Evolutionary conservation across 2,888 invertebrate species (phyloP).

Genomic region (Thalpophila matura): DNA sequence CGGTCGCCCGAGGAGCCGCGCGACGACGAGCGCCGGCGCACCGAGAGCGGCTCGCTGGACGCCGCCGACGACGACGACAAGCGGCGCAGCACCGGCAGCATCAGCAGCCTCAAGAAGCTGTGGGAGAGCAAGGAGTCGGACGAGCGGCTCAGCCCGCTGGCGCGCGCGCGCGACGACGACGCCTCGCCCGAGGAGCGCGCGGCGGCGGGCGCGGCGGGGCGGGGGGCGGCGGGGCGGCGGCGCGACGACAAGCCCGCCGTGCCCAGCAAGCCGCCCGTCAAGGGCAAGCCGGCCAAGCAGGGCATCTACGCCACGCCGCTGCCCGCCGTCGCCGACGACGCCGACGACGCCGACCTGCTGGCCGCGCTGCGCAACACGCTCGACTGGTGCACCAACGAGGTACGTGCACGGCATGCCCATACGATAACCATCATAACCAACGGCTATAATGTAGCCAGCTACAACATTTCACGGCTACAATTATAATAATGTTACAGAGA

Average conservation of each 20-base stretch:
- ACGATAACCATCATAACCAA: too few relatives aligned
- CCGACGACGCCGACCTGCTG: conserved; percentile 82
- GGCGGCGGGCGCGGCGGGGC: conserved; percentile 56
- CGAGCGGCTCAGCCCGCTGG: conserved; percentile 92
- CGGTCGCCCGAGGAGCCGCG: conserved; percentile 82
- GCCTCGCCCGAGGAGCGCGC: conserved; percentile 58
- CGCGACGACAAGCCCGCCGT: conserved; percentile 91
- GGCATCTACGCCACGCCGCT: conserved; percentile 95
- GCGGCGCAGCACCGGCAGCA: conserved; percentile 97
- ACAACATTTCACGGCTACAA: too few relatives aligned
- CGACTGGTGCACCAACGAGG: conserved; percentile 90
- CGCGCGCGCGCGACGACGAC: conserved; percentile 81
- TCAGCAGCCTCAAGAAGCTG: conserved; percentile 97
- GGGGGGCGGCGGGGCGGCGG: conserved; percentile 62
- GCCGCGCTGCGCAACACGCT: conserved; percentile 90
- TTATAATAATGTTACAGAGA: too few relatives aligned
- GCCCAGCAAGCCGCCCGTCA: conserved; percentile 92
- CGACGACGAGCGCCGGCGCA: conserved; percentile 28
- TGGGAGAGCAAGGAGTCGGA: conserved; percentile 96
- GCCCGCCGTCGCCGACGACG: conserved; percentile 75
- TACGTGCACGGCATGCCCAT: too few relatives aligned
- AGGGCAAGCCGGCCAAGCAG: conserved; percentile 88
- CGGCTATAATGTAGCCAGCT: too few relatives aligned
- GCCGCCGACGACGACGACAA: conserved; percentile 95
- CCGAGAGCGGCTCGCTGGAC: conserved; percentile 77